These are phyloP conservation scores for Stichodactyla helianthus DNA, from an alignment of 64 coral and sea anemone species.

Conservation along the genomic window DNA sequence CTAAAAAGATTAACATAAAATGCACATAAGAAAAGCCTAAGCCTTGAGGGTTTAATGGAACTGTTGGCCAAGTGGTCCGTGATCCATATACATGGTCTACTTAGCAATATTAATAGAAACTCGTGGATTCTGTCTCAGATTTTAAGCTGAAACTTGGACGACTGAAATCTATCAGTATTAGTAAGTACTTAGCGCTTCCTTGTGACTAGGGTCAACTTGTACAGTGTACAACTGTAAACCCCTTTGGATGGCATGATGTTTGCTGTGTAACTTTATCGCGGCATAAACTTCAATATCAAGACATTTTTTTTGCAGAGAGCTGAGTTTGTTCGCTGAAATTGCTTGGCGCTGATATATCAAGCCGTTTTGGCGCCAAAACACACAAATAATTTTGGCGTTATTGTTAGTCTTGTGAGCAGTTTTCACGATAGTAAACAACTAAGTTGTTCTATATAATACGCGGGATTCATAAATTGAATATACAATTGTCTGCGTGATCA, in stretches of 20 bases:
- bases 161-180: neutral
- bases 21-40: constrained; percentile 1
- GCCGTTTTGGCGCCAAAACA: neutral
- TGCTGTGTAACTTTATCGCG: neutral
- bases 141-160: neutral
- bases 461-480: neutral
- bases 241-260: neutral
- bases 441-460: neutral
- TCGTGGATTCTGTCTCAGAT: neutral
- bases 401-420: neutral
- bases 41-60: neutral
- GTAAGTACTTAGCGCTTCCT: neutral
- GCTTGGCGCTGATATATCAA: neutral
- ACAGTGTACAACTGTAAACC: neutral
- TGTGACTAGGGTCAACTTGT: neutral
- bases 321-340: neutral
- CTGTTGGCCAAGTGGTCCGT: neutral
- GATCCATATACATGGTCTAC: neutral
- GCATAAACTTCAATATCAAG: neutral
- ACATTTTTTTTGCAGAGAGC: neutral
- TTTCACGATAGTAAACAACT: neutral
- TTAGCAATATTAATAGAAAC: neutral
- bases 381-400: neutral
- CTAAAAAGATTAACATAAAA: constrained; percentile 20
- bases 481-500: neutral